Percentiles rank a stretch among this genome's conserved stretches.
Evolutionary conservation across 2,113 vertebrate species (phyloP).

Genomic region (Egretta garzetta): DNA sequence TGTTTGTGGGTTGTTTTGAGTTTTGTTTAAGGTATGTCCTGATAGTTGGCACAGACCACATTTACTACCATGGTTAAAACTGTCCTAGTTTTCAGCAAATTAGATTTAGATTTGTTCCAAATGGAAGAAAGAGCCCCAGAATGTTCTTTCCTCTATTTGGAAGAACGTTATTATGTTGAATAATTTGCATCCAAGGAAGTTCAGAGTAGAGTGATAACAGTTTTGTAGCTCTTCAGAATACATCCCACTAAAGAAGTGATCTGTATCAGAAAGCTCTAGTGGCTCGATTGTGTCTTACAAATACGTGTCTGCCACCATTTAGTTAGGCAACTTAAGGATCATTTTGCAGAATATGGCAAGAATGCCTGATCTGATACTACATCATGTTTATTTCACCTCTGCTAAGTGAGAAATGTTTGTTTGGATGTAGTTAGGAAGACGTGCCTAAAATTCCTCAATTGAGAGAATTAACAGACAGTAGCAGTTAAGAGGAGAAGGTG

Average conservation of each 20-base stretch:
- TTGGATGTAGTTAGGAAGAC: background rate
- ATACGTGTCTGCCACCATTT: background rate
- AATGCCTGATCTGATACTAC: background rate
- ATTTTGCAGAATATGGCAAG: background rate
- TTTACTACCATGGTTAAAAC: background rate
- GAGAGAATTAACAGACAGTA: background rate
- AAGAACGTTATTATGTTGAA: background rate
- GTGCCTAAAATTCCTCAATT: background rate
- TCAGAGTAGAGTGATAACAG: background rate
- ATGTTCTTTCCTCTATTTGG: background rate
- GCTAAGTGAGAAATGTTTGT: background rate
- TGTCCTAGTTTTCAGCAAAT: background rate
- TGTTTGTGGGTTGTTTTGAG: background rate
- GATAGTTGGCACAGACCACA: background rate
- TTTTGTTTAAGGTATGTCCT: background rate
- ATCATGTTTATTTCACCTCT: background rate
- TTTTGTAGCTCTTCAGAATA: background rate
- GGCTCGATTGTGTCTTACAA: background rate
- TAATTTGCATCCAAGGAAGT: background rate
- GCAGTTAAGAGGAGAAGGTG: background rate
- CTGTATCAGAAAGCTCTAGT: background rate
- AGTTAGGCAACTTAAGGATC: background rate
- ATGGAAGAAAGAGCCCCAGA: background rate
- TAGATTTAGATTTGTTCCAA: background rate
- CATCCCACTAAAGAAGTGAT: background rate